Evolutionary conservation across 1,140 invertebrate species (phyloP).

Genomic region (Melitaea cinxia): DNA sequence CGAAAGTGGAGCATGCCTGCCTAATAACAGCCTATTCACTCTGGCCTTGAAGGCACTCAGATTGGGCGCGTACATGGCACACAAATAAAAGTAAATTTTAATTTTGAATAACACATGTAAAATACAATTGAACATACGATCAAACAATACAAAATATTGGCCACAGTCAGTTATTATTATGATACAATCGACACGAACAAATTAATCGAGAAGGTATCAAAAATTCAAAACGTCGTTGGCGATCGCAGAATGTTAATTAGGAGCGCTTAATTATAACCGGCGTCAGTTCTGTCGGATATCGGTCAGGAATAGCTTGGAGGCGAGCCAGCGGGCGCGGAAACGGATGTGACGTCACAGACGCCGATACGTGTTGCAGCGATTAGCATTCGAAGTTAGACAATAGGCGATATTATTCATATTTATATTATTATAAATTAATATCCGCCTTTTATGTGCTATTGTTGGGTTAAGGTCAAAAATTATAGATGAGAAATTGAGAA

Average conservation of each 20-base stretch:
- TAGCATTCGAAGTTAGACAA: slow-evolving; percentile 2
- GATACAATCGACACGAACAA: neutral
- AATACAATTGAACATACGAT: too few relatives aligned
- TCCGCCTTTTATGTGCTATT: too few relatives aligned
- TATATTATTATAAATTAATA: neutral
- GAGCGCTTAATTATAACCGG: slow-evolving; percentile 14
- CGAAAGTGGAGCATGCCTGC: too few relatives aligned
- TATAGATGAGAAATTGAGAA: too few relatives aligned
- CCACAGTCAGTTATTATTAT: neutral
- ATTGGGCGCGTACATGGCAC: too few relatives aligned
- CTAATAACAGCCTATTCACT: too few relatives aligned
- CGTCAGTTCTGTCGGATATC: slow-evolving; percentile 24
- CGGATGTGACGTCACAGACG: slow-evolving; percentile 52
- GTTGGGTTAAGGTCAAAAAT: too few relatives aligned
- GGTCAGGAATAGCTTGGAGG: slow-evolving; percentile 49
- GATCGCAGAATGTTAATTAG: neutral
- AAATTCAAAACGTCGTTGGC: neutral
- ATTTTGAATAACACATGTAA: neutral
- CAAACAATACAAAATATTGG: neutral
- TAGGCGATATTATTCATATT: neutral
- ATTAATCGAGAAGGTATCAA: neutral
- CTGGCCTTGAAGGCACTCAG: too few relatives aligned
- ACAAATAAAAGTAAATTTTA: too few relatives aligned
- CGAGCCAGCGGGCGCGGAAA: slow-evolving; percentile 50
- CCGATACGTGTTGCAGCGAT: neutral